phyloP scores from a whole-genome alignment of 2,797 vertebrate genomes.

The Mareca strepera region DNA sequence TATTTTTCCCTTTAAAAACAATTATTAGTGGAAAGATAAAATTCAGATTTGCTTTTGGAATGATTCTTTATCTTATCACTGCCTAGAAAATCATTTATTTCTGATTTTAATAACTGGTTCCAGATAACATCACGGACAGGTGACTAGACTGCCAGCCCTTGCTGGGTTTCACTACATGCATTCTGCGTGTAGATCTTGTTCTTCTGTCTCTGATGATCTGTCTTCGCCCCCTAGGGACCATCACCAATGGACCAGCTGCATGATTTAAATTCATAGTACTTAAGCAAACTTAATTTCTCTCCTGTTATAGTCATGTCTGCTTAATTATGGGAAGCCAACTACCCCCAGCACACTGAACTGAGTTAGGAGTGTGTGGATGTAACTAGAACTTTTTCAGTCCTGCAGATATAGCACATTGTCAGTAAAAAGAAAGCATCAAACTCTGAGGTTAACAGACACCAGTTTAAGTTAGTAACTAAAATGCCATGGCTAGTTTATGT shows the following conservation, averaged over 20 bases:
- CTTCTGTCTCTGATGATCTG: neutral
- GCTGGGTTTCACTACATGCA: neutral
- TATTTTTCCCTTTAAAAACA: neutral
- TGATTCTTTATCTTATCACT: neutral
- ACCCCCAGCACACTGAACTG: neutral
- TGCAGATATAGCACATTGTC: neutral
- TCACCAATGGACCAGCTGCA: neutral
- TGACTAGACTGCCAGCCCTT: neutral
- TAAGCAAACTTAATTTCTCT: slow-evolving; percentile 7
- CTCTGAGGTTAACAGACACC: neutral
- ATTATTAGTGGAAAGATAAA: neutral
- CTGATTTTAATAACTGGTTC: neutral
- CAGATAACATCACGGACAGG: neutral
- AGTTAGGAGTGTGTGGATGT: neutral
- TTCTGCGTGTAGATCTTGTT: neutral
- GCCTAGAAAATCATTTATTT: neutral
- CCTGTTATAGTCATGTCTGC: neutral
- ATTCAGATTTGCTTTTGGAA: neutral
- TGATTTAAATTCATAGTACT: neutral
- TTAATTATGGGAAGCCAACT: neutral
- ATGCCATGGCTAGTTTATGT: neutral
- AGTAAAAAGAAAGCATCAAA: neutral
- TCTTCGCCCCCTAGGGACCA: neutral
- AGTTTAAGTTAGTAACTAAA: neutral
- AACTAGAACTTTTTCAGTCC: neutral